Evolutionary conservation across 2,113 vertebrate genomes (phyloP).

Genomic region (Catharus fuscescens): DNA sequence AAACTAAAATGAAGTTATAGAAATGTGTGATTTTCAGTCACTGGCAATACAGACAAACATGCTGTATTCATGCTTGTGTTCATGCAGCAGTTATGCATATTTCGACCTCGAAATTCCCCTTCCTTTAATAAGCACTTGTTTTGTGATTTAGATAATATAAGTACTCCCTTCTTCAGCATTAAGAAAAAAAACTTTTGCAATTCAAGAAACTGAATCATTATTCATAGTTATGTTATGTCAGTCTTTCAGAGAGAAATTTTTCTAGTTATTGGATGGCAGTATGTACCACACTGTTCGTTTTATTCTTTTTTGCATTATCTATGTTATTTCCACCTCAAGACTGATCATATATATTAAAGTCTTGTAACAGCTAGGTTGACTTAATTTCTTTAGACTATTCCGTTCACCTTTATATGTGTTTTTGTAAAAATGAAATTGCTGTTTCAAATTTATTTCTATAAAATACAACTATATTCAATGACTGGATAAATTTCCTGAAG

Average conservation of each 20-base stretch:
- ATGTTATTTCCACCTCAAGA: background rate
- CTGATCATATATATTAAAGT: background rate
- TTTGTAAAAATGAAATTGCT: background rate
- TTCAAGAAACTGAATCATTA: background rate
- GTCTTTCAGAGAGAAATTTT: background rate
- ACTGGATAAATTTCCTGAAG: background rate
- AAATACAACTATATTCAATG: background rate
- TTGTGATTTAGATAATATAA: background rate
- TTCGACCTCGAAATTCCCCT: fast-evolving
- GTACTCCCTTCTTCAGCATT: background rate
- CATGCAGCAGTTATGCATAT: background rate
- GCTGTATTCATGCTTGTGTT: background rate
- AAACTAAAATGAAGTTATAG: background rate
- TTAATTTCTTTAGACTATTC: background rate
- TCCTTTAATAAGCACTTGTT: background rate
- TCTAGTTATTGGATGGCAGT: background rate
- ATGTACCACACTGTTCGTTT: background rate
- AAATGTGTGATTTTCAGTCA: background rate
- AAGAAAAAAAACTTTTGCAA: background rate
- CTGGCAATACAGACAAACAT: background rate
- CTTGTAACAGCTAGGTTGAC: background rate
- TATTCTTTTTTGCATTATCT: background rate
- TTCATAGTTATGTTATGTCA: background rate
- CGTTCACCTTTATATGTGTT: background rate
- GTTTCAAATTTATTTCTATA: background rate